Evolutionary conservation across 2,888 invertebrate genomes (phyloP), one percentile per base, ranked within the genome.

Genomic region (Drosophila lutescens): DNA sequence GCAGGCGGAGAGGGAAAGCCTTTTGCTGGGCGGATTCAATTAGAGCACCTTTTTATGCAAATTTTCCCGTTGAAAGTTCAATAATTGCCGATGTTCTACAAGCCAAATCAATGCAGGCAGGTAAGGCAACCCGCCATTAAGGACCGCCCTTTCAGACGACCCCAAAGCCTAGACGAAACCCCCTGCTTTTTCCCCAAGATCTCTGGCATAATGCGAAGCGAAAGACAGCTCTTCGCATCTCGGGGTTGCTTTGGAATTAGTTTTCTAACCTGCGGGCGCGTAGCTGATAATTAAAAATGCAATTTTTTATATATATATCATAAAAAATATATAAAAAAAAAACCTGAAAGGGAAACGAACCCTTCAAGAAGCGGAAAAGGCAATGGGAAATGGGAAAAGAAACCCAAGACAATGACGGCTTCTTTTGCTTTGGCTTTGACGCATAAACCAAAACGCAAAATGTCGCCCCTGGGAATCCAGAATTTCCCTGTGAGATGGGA

Each of bases 61-160:
- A 84, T 78, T 60, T 66, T 53, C 61, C 70, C 88, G 82, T 90
- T 90, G 88, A 89, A 91, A 91, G 83, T 84, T 84, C 91, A 91
- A 91, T 92, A 91, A 92, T 91, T 88, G 90, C 85, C 88, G 87
- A 87, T 91, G 92, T 91, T 91, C 89, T 90, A 91, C 91, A 90
- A 91, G 91, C 88, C 79, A 88, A 91, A 90, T 89, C 90, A 91
- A 90, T 78, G 88, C 58, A 41, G 58, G 56, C 58, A 87, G 83
- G 83, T 83, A 65, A 68, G 62, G 66, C n/a, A 43, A 53, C 44
- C 34, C 40, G 20, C 32, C 53, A 62, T 66, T 66, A 67, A 36
- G 55, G 40, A 26, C 32, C 30, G 5, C 7, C 40, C 13, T 40
- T 6, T 6, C 51, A 46, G 23, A 30, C 44, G 17, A 4, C 8